These are phyloP conservation scores for Deladenus siricidicola DNA, from an alignment of 2,888 invertebrate genomes.

Conservation along the genomic window DNA sequence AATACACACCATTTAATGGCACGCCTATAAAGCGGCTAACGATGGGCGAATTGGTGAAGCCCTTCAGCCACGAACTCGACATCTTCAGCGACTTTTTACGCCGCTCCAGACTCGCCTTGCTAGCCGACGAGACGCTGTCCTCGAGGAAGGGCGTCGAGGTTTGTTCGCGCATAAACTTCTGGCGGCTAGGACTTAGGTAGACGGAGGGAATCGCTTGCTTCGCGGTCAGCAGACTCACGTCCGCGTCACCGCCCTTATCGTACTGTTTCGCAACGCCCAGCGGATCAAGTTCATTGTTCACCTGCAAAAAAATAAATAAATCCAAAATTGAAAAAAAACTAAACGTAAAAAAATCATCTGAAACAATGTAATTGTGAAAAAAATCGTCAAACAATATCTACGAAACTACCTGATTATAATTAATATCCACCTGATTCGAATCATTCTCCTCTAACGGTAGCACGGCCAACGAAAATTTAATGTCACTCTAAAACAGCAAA, in stretches of 20 bases:
- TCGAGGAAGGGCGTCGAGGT: slow-evolving; percentile 36
- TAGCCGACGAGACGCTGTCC: slow-evolving; percentile 10
- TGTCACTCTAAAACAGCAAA: neutral
- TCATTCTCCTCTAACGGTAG: neutral
- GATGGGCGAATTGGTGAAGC: slow-evolving; percentile 43
- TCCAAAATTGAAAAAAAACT: too few species aligned
- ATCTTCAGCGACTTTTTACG: slow-evolving; percentile 19
- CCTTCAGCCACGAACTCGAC: slow-evolving; percentile 38
- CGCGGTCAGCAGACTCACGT: too few species aligned
- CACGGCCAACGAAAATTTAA: neutral
- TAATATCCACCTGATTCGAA: neutral
- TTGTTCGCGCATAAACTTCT: slow-evolving; percentile 45
- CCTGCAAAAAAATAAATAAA: too few species aligned
- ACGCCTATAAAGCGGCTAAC: slow-evolving; percentile 39
- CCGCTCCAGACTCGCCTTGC: slow-evolving; percentile 1
- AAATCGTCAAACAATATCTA: neutral
- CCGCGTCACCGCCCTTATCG: too few species aligned
- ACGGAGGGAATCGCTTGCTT: too few species aligned
- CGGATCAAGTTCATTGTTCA: neutral
- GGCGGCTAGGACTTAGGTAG: slow-evolving; percentile 41
- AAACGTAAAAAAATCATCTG: too few species aligned
- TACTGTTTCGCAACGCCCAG: too few species aligned
- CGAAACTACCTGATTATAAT: neutral
- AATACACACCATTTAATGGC: slow-evolving; percentile 26
- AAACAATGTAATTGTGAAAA: neutral